These are phyloP conservation scores for Papilio xuthus DNA, from an alignment of 1,140 invertebrate species.

Conservation along the genomic window DNA sequence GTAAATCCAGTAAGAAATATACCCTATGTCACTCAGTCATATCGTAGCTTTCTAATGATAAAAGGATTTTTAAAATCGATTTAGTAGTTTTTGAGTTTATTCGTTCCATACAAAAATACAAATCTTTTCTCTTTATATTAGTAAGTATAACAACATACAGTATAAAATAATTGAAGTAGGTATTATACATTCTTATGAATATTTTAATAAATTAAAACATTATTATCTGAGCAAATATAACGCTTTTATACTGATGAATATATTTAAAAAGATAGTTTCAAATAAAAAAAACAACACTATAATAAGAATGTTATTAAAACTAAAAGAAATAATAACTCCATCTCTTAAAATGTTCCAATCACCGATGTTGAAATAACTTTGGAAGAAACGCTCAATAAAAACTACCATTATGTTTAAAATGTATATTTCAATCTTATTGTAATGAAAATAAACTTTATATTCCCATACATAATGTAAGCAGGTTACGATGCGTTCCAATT, in stretches of 20 bases:
- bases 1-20: too few relatives aligned
- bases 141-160: too few relatives aligned
- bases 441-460: slow-evolving; percentile 46
- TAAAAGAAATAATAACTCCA: not conserved
- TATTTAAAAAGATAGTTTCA: not conserved
- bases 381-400: slow-evolving; percentile 13
- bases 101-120: too few relatives aligned
- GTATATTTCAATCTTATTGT: slow-evolving; percentile 45
- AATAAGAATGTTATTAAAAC: not conserved
- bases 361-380: slow-evolving; percentile 23
- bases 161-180: not conserved
- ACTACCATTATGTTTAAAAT: slow-evolving; percentile 7
- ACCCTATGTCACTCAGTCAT: too few relatives aligned
- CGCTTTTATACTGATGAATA: not conserved
- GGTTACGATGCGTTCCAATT: slow-evolving; percentile 74
- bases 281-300: not conserved
- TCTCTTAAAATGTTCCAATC: slow-evolving; percentile 12
- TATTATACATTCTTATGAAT: not conserved
- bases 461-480: slow-evolving; percentile 59
- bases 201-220: not conserved
- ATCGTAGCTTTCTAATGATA: too few relatives aligned
- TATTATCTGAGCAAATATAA: not conserved
- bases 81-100: too few relatives aligned
- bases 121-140: too few relatives aligned
- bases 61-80: too few relatives aligned